A percentile compares a stretch with the other conserved stretches of the same genome.
These are phyloP conservation scores for Cyanoderma ruficeps DNA, from an alignment of 2,113 vertebrate species.

Conservation along the genomic window DNA sequence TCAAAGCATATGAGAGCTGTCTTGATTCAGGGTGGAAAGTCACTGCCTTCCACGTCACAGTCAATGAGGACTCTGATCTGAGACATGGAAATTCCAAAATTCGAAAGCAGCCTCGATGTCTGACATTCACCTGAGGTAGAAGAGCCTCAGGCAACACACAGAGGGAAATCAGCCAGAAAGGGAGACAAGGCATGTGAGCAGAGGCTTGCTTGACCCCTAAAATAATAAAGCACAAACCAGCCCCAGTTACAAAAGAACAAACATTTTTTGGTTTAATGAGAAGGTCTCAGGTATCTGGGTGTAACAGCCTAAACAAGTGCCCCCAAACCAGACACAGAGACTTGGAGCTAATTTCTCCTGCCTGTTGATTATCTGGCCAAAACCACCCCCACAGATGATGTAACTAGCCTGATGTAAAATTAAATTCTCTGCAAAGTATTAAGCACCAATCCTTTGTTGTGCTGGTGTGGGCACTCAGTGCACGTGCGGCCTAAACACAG, in stretches of 20 bases:
- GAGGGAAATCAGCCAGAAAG: neutral
- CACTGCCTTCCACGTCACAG: neutral
- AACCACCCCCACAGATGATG: neutral
- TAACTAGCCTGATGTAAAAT: neutral
- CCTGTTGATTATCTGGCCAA: neutral
- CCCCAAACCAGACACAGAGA: neutral
- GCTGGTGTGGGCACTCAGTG: neutral
- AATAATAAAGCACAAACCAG: neutral
- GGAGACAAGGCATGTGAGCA: neutral
- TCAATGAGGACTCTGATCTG: neutral
- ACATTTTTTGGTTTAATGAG: neutral
- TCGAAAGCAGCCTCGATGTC: neutral
- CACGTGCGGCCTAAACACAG: neutral
- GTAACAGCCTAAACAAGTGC: neutral
- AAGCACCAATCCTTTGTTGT: neutral
- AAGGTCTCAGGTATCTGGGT: neutral
- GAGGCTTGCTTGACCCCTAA: neutral
- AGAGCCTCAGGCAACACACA: neutral
- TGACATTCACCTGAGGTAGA: neutral
- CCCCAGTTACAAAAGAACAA: neutral
- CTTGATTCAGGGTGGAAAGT: neutral
- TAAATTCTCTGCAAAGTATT: neutral
- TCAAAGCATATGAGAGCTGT: neutral
- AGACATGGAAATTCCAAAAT: neutral
- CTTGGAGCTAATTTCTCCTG: neutral